phyloP scores from a whole-genome alignment of 2,888 invertebrate genomes.

The Brachynemurus nebulosus region DNA sequence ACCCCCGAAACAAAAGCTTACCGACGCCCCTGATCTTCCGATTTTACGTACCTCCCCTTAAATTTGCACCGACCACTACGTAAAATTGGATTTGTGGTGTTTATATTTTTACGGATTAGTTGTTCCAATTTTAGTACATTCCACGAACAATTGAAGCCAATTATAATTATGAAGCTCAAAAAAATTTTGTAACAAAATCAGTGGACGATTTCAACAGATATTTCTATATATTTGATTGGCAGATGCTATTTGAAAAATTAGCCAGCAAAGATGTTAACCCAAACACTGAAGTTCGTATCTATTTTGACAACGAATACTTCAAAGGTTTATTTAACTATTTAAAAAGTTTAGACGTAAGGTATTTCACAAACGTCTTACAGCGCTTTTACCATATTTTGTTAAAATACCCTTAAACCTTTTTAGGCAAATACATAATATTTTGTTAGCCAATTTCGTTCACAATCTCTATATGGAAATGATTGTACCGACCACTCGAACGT shows the following conservation, averaged over 20 bases:
- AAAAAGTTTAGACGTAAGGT: not conserved
- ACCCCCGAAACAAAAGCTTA: too few species aligned
- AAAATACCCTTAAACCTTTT: too few species aligned
- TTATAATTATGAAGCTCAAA: too few species aligned
- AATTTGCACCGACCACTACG: too few species aligned
- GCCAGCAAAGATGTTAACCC: conserved; percentile 14
- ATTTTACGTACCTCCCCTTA: too few species aligned
- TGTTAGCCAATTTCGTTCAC: conserved; percentile 21
- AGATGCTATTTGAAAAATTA: conserved; percentile 18
- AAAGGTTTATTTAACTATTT: not conserved
- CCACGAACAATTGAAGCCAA: too few species aligned
- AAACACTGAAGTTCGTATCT: conserved; percentile 18
- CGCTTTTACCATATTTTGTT: too few species aligned
- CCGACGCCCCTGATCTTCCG: too few species aligned
- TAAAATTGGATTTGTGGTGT: too few species aligned
- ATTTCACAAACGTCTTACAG: conserved; percentile 2
- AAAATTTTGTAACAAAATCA: too few species aligned
- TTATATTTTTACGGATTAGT: too few species aligned
- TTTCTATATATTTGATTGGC: conserved; percentile 20
- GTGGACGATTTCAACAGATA: conserved; percentile 17
- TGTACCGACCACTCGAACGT: conserved; percentile 15
- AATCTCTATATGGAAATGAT: conserved; percentile 22
- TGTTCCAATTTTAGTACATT: too few species aligned
- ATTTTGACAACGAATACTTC: conserved; percentile 17
- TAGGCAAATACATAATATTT: conserved; percentile 20